These are phyloP conservation scores for Tinamus major DNA, from an alignment of 2,797 vertebrate genomes.

Conservation along the genomic window DNA sequence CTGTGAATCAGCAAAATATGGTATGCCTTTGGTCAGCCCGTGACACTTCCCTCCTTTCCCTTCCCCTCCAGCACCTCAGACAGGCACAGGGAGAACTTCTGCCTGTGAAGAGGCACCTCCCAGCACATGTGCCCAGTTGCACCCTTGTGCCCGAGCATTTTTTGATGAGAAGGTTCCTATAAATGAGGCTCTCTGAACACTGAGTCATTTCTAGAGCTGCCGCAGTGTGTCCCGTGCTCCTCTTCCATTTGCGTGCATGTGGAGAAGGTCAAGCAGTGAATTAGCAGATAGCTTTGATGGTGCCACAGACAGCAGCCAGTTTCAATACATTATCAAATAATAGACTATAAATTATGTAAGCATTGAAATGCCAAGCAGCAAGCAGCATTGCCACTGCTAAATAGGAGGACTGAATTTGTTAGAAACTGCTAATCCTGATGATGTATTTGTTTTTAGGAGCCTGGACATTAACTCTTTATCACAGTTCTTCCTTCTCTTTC, in stretches of 20 bases:
- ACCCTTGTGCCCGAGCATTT: background rate
- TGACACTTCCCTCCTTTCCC: background rate
- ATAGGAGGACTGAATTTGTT: conserved; percentile 22
- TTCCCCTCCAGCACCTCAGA: background rate
- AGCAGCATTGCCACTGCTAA: conserved; percentile 52
- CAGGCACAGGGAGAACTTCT: no score
- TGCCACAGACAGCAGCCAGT: conserved; percentile 58
- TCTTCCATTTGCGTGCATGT: conserved; percentile 24
- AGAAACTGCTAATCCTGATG: conserved; percentile 1
- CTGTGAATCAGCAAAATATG: background rate
- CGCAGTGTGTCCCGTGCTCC: background rate
- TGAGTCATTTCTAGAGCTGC: background rate
- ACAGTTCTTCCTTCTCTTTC: background rate
- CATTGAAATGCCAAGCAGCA: conserved; percentile 62
- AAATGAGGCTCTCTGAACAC: background rate
- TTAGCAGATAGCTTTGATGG: conserved; percentile 62
- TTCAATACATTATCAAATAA: conserved; percentile 65
- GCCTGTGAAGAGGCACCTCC: background rate
- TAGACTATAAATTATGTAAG: conserved; percentile 66
- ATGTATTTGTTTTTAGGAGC: background rate
- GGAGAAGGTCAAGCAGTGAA: conserved; percentile 64
- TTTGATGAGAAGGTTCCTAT: background rate
- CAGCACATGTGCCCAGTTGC: background rate
- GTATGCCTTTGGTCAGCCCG: background rate
- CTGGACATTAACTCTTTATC: conserved; percentile 9